These are phyloP conservation scores for Plebejus argus DNA, from an alignment of 2,888 invertebrate genomes.

Conservation along the genomic window DNA sequence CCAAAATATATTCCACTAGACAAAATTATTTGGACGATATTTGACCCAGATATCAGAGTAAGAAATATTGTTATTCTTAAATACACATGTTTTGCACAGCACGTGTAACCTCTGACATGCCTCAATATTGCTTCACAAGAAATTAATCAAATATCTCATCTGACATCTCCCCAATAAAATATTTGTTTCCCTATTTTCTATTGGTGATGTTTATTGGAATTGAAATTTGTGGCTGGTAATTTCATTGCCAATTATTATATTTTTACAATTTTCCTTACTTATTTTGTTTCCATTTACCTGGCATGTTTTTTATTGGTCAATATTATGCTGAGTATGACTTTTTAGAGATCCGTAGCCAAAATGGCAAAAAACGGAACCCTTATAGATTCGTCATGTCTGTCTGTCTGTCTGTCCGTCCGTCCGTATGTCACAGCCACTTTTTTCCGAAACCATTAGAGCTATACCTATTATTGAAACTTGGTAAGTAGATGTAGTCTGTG, in stretches of 20 bases:
- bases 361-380: too few species aligned
- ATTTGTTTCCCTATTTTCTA: neutral
- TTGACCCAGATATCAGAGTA: neutral
- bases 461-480: too few species aligned
- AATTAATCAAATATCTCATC: slow-evolving; percentile 7
- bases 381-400: too few species aligned
- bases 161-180: slow-evolving; percentile 1
- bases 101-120: slow-evolving; percentile 9
- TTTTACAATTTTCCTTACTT: neutral
- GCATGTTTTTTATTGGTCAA: too few species aligned
- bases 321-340: too few species aligned
- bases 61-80: slow-evolving; percentile 3
- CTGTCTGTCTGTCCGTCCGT: too few species aligned
- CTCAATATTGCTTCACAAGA: neutral
- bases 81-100: neutral
- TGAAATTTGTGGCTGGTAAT: neutral
- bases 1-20: neutral
- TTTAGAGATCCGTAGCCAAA: too few species aligned
- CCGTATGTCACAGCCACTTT: too few species aligned
- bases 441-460: too few species aligned
- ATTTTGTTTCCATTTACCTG: neutral
- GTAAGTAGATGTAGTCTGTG: too few species aligned
- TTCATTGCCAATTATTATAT: neutral
- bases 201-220: slow-evolving; percentile 1
- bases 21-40: neutral